phyloP scores from a whole-genome alignment of 2,888 invertebrate genomes.

The Pegoplata infirma region DNA sequence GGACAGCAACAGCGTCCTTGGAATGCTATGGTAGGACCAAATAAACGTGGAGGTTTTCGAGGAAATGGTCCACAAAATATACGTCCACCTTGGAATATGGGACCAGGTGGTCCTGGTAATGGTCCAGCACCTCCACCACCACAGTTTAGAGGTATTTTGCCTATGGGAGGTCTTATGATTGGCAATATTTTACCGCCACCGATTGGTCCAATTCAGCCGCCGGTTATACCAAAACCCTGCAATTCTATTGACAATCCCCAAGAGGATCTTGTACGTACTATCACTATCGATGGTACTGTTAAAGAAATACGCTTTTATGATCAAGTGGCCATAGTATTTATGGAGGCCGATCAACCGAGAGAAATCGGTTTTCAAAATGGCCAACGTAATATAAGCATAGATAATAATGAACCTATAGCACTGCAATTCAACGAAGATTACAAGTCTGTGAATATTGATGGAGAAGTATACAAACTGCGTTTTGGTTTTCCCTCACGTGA shows the following conservation, averaged over 20 bases:
- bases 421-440: constrained; percentile 84
- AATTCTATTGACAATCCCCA: constrained; percentile 80
- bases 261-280: constrained; percentile 86
- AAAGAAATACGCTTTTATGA: constrained; percentile 91
- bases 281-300: constrained; percentile 88
- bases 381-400: constrained; percentile 85
- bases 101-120: constrained; percentile 25
- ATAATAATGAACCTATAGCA: constrained; percentile 85
- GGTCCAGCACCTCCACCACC: constrained; percentile 34
- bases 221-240: constrained; percentile 71
- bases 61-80: constrained; percentile 54
- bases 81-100: constrained; percentile 55
- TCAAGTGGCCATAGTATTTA: constrained; percentile 89
- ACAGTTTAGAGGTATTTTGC: constrained; percentile 44
- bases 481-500: constrained; percentile 96
- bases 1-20: constrained; percentile 41
- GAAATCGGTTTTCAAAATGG: constrained; percentile 93
- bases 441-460: constrained; percentile 86
- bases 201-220: constrained; percentile 60
- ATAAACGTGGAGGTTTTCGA: constrained; percentile 64
- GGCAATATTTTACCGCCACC: constrained; percentile 70
- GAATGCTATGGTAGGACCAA: constrained; percentile 44
- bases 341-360: constrained; percentile 91
- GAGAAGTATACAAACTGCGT: constrained; percentile 86
- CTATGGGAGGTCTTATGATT: constrained; percentile 67